Evolutionary conservation across 1,140 invertebrate species (phyloP).

Genomic region (Pogonomyrmex californicus): DNA sequence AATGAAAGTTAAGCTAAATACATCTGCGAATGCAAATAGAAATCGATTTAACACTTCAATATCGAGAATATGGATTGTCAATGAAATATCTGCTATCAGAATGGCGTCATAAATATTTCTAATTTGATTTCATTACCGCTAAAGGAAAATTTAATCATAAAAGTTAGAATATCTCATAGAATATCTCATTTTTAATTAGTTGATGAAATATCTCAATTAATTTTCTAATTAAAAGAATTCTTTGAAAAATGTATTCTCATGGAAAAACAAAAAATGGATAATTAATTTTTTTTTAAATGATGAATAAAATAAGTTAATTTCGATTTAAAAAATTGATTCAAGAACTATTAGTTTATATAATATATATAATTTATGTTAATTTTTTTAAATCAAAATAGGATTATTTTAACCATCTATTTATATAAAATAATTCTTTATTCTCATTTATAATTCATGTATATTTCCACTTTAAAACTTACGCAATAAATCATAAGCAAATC

Average conservation of each 20-base stretch:
- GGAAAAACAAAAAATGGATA: too few relatives aligned
- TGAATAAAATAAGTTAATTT: too few relatives aligned
- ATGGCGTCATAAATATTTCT: not conserved
- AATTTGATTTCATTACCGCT: not conserved
- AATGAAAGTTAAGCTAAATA: not conserved
- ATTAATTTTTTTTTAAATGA: too few relatives aligned
- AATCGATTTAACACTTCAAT: constrained; percentile 3
- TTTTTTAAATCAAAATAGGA: not conserved
- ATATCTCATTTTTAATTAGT: not conserved
- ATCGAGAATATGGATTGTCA: constrained; percentile 5
- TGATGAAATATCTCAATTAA: not conserved
- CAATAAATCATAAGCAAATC: not conserved
- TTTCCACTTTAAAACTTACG: not conserved
- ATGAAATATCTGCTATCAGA: constrained; percentile 4
- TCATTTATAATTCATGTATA: not conserved
- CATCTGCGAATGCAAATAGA: not conserved
- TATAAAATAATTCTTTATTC: not conserved
- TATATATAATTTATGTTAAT: not conserved
- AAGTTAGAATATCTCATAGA: not conserved
- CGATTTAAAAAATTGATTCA: too few relatives aligned
- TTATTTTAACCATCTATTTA: not conserved
- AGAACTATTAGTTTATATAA: too few relatives aligned
- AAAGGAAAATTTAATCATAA: not conserved
- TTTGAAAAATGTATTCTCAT: not conserved
- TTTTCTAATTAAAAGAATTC: not conserved